phyloP scores from a whole-genome alignment of 92 coral and sea anemone species.

The Porites evermanni region DNA sequence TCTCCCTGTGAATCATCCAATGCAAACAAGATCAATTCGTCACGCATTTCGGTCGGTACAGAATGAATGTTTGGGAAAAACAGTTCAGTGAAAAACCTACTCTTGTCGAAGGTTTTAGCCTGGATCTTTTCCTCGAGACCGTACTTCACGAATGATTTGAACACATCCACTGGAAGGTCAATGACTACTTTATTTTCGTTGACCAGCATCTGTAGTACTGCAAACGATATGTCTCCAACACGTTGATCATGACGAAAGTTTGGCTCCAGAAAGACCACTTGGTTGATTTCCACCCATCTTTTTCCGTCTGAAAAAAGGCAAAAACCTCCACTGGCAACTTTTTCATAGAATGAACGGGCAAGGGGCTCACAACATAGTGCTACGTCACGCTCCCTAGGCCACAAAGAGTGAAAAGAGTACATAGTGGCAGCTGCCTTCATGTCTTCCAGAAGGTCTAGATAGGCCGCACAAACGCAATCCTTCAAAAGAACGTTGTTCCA shows the following conservation, averaged over 20 bases:
- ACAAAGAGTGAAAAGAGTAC: constrained; percentile 26
- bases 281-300: constrained; percentile 48
- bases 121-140: constrained; percentile 22
- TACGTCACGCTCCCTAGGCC: constrained; percentile 41
- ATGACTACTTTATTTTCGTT: constrained; percentile 30
- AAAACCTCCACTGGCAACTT: neutral
- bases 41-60: constrained; percentile 30
- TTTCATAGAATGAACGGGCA: constrained; percentile 17
- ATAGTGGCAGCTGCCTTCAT: constrained; percentile 7
- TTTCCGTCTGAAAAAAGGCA: constrained; percentile 62
- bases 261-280: constrained; percentile 62
- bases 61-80: constrained; percentile 65
- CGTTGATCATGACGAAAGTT: constrained; percentile 23
- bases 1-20: constrained; percentile 27
- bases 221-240: constrained; percentile 53
- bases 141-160: constrained; percentile 43
- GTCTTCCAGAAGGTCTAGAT: constrained; percentile 48
- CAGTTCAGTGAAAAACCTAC: constrained; percentile 58
- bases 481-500: constrained; percentile 72
- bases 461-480: constrained; percentile 52
- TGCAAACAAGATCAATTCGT: constrained; percentile 56
- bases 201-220: constrained; percentile 29
- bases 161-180: constrained; percentile 52
- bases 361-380: constrained; percentile 8
- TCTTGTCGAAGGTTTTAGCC: constrained; percentile 38